A percentile compares a stretch with the other conserved stretches of the same genome.
phyloP scores from a whole-genome alignment of 2,888 invertebrate genomes.

The Drosophila pegasa region DNA sequence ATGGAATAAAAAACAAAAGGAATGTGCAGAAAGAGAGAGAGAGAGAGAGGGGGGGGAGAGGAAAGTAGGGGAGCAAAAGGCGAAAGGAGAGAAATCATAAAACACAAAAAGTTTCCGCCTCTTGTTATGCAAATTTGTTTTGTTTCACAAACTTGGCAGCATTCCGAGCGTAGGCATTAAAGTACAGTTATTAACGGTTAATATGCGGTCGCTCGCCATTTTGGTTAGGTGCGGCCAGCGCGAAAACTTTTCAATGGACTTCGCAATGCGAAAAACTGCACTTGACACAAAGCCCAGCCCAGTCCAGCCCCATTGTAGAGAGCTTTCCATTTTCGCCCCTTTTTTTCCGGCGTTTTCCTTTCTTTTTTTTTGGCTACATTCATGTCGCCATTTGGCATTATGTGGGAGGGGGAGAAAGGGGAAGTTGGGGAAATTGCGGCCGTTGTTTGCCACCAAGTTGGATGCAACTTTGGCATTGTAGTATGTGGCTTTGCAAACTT shows the following conservation, averaged over 20 bases:
- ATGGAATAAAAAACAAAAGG: slow-evolving; percentile 9
- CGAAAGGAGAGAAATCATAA: slow-evolving; percentile 46
- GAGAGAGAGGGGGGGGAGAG: neutral
- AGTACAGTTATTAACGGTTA: slow-evolving; percentile 70
- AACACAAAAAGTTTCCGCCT: slow-evolving; percentile 64
- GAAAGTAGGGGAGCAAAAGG: neutral
- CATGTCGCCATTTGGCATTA: slow-evolving; percentile 42
- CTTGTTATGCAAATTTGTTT: slow-evolving; percentile 69
- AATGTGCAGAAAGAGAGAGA: neutral
- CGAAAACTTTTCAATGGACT: slow-evolving; percentile 48
- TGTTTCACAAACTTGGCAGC: slow-evolving; percentile 37
- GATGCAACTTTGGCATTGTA: slow-evolving; percentile 55
- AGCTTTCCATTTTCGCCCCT: neutral
- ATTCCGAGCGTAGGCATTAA: slow-evolving; percentile 38
- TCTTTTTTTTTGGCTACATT: slow-evolving; percentile 10
- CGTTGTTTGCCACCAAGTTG: slow-evolving; percentile 40
- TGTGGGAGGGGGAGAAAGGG: neutral
- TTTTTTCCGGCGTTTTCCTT: slow-evolving; percentile 12
- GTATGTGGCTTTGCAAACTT: slow-evolving; percentile 51
- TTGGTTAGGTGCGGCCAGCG: slow-evolving; percentile 23
- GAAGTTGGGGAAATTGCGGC: slow-evolving; percentile 11
- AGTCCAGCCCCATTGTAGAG: slow-evolving; percentile 21
- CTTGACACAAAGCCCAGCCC: slow-evolving; percentile 43
- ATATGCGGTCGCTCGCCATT: slow-evolving; percentile 50
- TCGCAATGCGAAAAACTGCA: slow-evolving; percentile 55